Percentiles rank a stretch among this genome's conserved stretches.
Conservation (phyloP, 2,113 vertebrate species). For the Myrmecophaga tridactyla region DNA sequence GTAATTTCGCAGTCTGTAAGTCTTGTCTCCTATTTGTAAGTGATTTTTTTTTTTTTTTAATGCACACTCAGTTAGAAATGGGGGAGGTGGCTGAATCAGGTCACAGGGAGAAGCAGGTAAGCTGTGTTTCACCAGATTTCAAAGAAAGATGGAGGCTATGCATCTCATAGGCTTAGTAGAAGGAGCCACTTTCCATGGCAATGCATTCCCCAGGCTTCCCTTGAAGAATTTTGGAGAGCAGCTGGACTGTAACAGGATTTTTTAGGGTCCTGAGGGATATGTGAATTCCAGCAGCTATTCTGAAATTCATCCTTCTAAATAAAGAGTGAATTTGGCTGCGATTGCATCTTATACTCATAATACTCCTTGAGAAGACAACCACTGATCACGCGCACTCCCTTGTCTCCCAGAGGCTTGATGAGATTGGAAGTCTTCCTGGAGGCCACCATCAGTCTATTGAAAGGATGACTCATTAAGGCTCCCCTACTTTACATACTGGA, state of each 20-base stretch:
- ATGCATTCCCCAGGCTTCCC: not conserved
- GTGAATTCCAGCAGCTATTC: not conserved
- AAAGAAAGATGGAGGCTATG: not conserved
- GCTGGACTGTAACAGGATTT: not conserved
- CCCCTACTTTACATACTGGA: not conserved
- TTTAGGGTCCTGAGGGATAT: not conserved
- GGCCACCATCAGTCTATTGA: not conserved
- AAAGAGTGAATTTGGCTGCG: not conserved
- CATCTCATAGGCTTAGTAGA: not conserved
- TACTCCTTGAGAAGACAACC: not conserved
- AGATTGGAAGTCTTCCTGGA: not conserved
- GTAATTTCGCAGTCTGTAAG: not conserved
- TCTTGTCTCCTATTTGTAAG: not conserved
- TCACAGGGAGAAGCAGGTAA: not conserved
- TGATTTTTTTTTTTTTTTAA: not conserved
- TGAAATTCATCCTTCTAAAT: slow-evolving; percentile 1
- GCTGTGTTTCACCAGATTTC: not conserved
- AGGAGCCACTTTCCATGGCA: not conserved
- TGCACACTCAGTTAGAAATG: not conserved
- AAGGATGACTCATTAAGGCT: not conserved
- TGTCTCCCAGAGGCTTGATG: not conserved
- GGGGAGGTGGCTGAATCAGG: not conserved
- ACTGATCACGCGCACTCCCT: not conserved
- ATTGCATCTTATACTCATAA: not conserved
- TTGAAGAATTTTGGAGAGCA: not conserved